phyloP scores from a whole-genome alignment of 2,888 invertebrate genomes.

The Miltochrista miniata region DNA sequence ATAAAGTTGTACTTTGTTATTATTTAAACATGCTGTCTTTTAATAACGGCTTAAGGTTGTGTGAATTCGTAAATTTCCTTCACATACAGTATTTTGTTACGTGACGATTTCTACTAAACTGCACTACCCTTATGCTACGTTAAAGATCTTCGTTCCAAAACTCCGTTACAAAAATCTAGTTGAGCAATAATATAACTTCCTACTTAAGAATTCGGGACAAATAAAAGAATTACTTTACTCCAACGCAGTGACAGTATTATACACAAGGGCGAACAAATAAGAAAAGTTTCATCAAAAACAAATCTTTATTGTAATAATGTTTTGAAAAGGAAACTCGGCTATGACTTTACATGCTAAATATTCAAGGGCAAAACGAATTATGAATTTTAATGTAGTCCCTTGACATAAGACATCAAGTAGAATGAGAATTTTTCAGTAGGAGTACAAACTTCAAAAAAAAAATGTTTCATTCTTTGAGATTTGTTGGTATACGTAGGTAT shows the following conservation, averaged over 20 bases:
- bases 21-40: no score
- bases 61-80: no score
- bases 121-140: no score
- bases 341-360: slow-evolving; percentile 18
- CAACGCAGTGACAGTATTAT: slow-evolving; percentile 2
- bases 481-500: no score
- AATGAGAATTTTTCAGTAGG: not conserved
- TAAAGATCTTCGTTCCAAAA: no score
- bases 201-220: not conserved
- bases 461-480: no score
- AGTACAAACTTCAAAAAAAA: not conserved
- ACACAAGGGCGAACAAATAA: slow-evolving; percentile 26
- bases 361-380: slow-evolving; percentile 16
- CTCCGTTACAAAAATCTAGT: not conserved
- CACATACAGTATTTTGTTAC: no score
- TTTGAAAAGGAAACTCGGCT: slow-evolving; percentile 17
- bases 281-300: slow-evolving; percentile 33
- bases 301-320: slow-evolving; percentile 32
- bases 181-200: not conserved
- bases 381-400: slow-evolving; percentile 11
- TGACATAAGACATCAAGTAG: not conserved
- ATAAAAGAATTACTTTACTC: not conserved
- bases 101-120: no score
- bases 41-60: no score
- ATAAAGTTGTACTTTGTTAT: no score